phyloP scores from a whole-genome alignment of 2,888 invertebrate species.

The Melangyna quadrimaculata region DNA sequence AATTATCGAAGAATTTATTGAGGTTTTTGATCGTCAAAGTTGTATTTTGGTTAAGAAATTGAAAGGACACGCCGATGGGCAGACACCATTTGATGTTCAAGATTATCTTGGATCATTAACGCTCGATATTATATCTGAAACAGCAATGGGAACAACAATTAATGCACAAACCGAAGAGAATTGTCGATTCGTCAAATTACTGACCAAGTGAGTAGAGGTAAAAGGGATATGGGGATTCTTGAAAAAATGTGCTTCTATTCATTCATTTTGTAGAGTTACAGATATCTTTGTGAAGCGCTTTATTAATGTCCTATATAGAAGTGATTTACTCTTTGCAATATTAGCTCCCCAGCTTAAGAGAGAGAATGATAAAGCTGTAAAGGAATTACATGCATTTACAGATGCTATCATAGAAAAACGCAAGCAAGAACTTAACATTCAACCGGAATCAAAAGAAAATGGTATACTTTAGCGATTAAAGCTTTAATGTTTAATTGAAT shows the following conservation, averaged over 20 bases:
- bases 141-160: conserved; percentile 74
- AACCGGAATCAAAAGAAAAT: conserved; percentile 57
- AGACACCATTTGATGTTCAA: conserved; percentile 73
- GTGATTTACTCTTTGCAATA: conserved; percentile 67
- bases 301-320: conserved; percentile 69
- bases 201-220: conserved; percentile 83
- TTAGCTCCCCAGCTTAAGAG: conserved; percentile 54
- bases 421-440: conserved; percentile 40
- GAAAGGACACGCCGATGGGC: conserved; percentile 77
- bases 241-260: not conserved
- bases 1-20: conserved; percentile 86
- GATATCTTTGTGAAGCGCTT: conserved; percentile 71
- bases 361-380: conserved; percentile 54
- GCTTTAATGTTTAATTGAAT: no score
- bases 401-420: conserved; percentile 71
- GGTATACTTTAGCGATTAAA: not conserved
- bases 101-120: conserved; percentile 67
- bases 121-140: conserved; percentile 72
- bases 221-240: not conserved
- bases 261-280: conserved; percentile 56
- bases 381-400: conserved; percentile 71
- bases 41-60: conserved; percentile 83
- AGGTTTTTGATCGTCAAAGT: conserved; percentile 85
- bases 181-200: conserved; percentile 86
- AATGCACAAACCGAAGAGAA: conserved; percentile 83